Evolutionary conservation across 2,888 invertebrate species (phyloP), one percentile per base, ranked within the genome.

Genomic region (Mylabris sibirica): DNA sequence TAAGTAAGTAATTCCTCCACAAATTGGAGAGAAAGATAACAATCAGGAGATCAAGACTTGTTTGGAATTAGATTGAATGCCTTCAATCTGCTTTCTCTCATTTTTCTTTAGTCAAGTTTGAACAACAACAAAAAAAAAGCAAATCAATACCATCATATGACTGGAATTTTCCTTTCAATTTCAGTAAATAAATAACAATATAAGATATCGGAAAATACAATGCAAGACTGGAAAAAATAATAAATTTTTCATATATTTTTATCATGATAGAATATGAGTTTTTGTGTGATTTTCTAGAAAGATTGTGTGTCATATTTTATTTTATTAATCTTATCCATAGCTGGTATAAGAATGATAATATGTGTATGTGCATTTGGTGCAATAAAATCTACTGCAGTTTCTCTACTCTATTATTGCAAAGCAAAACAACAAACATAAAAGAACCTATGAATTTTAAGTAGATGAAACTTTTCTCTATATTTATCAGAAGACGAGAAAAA

Each of bases 401-500:
- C 24, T 24, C 20, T 20, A 49, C 20, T 3, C 24, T 59, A 69
- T 5, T 44, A 60, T 63, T 69, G 69, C n/a, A 63, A 66, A 66
- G 44, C 41, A 60, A 53, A 63, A 20, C 65, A 49, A 49, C 62
- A 59, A 68, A 65, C 63, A 63, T 68, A 68, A 68, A 68, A 57
- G 63, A 57, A 63, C 26, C 57, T 35, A 60, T 60, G 69, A 66
- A 69, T 64, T 61, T 69, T 44, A 69, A 69, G 66, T 59, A 64
- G 64, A 64, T 17, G 63, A 20, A 60, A 60, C 59, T 12, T 22
- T 22, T 17, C 3, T 17, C 3, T 26, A n/a, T 34, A 60, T 49
- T 60, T n/a, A 41, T 41, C 14, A 41, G 14, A n/a, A n/a, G 14
- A n/a, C 14, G 14, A n/a, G 8, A 8, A 35, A 11, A 35, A 41